Evolutionary conservation across 2,113 vertebrate genomes (phyloP), one percentile per base, ranked within the genome.

Genomic region (Clupea harengus): DNA sequence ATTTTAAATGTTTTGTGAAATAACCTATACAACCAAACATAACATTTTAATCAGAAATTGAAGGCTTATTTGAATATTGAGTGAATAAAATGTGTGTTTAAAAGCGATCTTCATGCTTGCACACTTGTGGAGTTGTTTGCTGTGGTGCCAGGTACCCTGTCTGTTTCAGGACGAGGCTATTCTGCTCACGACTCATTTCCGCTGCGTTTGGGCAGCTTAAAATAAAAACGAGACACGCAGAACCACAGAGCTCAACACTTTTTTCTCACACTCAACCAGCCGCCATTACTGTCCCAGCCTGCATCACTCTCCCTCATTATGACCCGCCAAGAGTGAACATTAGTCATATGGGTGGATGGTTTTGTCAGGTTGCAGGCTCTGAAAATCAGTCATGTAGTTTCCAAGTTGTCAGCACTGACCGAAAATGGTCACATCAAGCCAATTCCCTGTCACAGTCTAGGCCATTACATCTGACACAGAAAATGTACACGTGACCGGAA

Each of bases 251-350:
- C 72, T 39, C 72, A 3, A 28, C 20, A 15, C 32, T 39, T 28
- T 78, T 10, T 18, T 78, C 72, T 78, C 32, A 5, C 4, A 11
- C 72, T 32, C 72, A 17, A 1, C 72, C 72, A 78, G 25, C 25
- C 44, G 72, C 72, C 72, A 78, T 78, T 78, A 78, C 72, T 39
- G 28, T 78, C 72, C 72, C 72, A 78, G 25, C 72, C 39, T 78
- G 72, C 32, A 78, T 25, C 64, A 67, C 64, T 67, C 64, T n/a
- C 22, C 72, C 72, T 11, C 11, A 78, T 39, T 32, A 78, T 28
- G 28, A 78, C 32, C 28, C 72, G 4, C 72, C 13, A 15, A 78
- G 28, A 78, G 32, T 78, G 72, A 60, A 60, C 54, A 60, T 60
- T 60, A 60, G 18, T 60, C 54, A 60, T 60, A 22, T 60, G 54